Base-by-base conservation (phyloP, 2,888 invertebrate genomes). In the Glyphotaelius pellucidus region DNA sequence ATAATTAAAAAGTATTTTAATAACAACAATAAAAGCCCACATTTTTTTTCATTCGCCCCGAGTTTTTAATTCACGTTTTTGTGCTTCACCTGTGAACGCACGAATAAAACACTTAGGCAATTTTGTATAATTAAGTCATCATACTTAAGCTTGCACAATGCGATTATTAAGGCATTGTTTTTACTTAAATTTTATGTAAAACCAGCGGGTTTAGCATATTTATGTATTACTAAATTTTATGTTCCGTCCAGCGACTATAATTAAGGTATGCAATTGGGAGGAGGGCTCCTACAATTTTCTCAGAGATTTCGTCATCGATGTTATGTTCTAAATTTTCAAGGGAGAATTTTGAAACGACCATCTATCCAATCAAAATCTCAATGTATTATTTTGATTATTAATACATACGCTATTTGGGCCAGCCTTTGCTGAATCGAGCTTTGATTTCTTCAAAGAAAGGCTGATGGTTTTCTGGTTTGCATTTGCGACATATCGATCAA, bases 1-100 rank as follows among this genome's bases (percentile, higher is more conserved):
- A 79, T 92, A 92, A 91, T 92, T 91, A 92, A 91, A 92, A 83
- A 90, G 79, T 91, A 81, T 88, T 89, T 89, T 89, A 42, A 89
- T 81, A 89, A 89, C 35, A 89, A 88, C 47, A 88, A 67, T 67
- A 35, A 88, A 67, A 35, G 32, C 14, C 15, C 19, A 67, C 67
- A 25, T n/a, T 42, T 67, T 42, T 47, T 67, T 67, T 67, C 19
- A 67, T 47, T 86, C 42, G n/a, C 38, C 38, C 12, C 42, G 19
- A 47, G n/a, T 86, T 86, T 86, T 86, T 86, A 86, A 86, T 86
- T 86, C 85, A 38, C 85, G 85, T 86, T 86, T 84, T 86, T 86
- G 85, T 86, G 85, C 47, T 86, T 86, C 38, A 86, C 85, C 35
- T 35, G 85, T 86, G 85, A 38, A 86, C 31, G 42, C 47, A 47